Conservation (phyloP, 2,113 vertebrate genomes). For the Hippopotamus amphibius region DNA sequence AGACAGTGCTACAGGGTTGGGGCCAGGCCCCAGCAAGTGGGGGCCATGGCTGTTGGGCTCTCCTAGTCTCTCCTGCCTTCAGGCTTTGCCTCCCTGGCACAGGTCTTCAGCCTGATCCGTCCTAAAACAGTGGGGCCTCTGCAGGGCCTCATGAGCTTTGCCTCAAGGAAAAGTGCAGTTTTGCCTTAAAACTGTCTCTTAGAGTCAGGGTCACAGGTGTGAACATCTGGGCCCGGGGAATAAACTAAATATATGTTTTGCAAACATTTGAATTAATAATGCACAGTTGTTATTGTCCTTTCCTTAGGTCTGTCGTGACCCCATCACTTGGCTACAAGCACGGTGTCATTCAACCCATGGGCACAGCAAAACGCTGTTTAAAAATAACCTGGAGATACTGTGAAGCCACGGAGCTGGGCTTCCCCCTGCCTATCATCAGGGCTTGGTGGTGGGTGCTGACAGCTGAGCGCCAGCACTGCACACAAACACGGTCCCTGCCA, state of each 20-base stretch:
- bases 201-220: background rate
- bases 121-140: background rate
- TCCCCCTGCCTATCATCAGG: conserved; percentile 22
- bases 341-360: background rate
- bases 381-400: conserved; percentile 58
- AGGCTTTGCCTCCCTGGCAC: background rate
- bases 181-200: conserved; percentile 1
- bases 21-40: background rate
- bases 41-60: background rate
- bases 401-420: background rate
- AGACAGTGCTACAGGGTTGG: background rate
- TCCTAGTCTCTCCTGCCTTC: background rate
- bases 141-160: background rate
- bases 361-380: conserved; percentile 33
- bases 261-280: background rate
- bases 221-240: background rate
- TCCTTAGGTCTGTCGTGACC: background rate
- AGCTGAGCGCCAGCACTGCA: background rate
- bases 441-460: background rate
- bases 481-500: background rate
- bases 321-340: background rate
- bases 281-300: background rate
- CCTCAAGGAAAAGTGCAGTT: background rate
- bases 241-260: background rate
- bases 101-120: background rate